Percentiles rank a stretch among this genome's conserved stretches.
Evolutionary conservation across 2,888 invertebrate species (phyloP).

Genomic region (Rotaria socialis): DNA sequence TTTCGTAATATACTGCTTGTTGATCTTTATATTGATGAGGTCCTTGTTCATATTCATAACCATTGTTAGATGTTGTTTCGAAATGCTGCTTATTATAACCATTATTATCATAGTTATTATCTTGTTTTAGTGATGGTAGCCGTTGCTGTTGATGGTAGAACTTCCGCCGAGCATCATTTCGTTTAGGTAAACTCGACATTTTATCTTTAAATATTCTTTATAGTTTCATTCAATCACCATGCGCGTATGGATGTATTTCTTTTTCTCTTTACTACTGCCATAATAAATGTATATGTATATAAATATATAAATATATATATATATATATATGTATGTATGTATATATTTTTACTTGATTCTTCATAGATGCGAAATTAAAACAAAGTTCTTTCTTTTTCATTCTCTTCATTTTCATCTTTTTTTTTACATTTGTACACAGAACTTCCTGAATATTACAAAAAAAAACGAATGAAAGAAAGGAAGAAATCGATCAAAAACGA

Average conservation of each 20-base stretch:
- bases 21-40: background rate
- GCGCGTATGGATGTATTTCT: background rate
- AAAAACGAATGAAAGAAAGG: background rate
- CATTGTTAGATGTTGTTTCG: background rate
- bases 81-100: background rate
- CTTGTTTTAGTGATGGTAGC: background rate
- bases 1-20: background rate
- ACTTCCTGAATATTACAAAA: background rate
- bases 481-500: background rate
- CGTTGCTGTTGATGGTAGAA: background rate
- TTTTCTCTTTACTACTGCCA: background rate
- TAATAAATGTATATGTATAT: background rate
- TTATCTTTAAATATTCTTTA: background rate
- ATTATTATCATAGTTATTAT: background rate
- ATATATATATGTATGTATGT: background rate
- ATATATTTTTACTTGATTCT: background rate
- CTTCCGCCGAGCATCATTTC: background rate
- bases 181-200: background rate
- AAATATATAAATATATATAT: background rate
- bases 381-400: background rate
- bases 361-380: background rate
- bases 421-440: background rate
- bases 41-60: background rate
- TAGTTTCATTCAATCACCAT: constrained; percentile 1
- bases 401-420: background rate